These are phyloP conservation scores for Lithobates pipiens DNA, from an alignment of 2,797 vertebrate species.

Conservation along the genomic window DNA sequence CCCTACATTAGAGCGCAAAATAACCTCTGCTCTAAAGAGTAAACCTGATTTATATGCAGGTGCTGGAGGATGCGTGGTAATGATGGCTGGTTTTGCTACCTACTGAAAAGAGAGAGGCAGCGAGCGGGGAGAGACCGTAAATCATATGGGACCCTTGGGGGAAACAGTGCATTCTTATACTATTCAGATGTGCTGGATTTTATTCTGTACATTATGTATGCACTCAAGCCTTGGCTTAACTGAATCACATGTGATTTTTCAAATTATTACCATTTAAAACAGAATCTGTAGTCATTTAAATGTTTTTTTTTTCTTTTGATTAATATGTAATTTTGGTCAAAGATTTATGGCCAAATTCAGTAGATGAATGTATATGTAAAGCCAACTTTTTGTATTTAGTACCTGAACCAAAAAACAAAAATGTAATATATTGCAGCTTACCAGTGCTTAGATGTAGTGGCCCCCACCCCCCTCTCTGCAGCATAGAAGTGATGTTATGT, in stretches of 20 bases:
- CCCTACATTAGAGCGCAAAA: slow-evolving; percentile 16
- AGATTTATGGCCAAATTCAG: no score
- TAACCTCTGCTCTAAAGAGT: slow-evolving; percentile 33
- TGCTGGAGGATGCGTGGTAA: slow-evolving; percentile 2
- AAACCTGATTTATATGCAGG: slow-evolving; percentile 47
- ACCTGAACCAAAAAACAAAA: no score
- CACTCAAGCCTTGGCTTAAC: background rate
- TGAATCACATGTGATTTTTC: slow-evolving; percentile 3
- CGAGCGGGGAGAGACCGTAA: slow-evolving; percentile 17
- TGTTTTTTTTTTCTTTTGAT: no score
- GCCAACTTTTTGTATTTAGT: no score
- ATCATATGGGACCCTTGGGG: slow-evolving; percentile 23
- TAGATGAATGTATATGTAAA: no score
- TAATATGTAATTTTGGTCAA: no score
- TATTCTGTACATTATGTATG: background rate
- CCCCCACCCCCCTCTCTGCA: no score
- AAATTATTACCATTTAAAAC: background rate
- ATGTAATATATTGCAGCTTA: no score
- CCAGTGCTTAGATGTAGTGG: no score
- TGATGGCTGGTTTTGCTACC: slow-evolving; percentile 45
- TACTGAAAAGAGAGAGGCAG: background rate
- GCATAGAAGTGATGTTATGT: no score
- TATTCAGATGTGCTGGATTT: slow-evolving; percentile 28
- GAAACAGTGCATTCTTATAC: slow-evolving; percentile 26
- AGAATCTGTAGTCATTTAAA: no score